Evolutionary conservation across 2,888 invertebrate genomes (phyloP), one percentile per base, ranked within the genome.

Genomic region (Bhutanitis thaidina): DNA sequence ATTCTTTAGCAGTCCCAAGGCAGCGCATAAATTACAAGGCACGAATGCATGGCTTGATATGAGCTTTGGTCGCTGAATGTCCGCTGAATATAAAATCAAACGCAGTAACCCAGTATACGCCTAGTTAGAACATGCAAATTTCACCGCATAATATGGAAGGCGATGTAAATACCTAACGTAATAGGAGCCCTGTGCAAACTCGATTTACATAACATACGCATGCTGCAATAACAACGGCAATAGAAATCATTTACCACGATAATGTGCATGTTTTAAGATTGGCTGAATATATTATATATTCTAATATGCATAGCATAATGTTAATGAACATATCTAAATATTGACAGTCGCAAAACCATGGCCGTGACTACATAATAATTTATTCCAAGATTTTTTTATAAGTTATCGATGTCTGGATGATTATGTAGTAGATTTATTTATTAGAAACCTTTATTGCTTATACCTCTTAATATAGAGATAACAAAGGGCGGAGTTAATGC

Each of bases 51-150:
- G 25, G 38, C 16, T 12, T 30, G 35, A 51, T 46, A 37, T 36
- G 36, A 41, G 46, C 41, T 35, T 46, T 43, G 49, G 36, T 49
- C 30, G 16, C 37, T 43, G 32, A 37, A 48, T 48, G 40, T 49
- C 29, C 25, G 30, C 39, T 44, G 50, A 40, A 50, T 50, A 39
- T 50, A 45, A 44, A 50, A 38, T 49, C 34, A 50, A 45, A 45
- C 36, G 41, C 41, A 29, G 16, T 36, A 20, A 29, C 30, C 29
- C 43, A 32, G 32, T 14, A 25, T 38, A 32, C 25, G 16, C 13
- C 38, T 32, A 39, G 49, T 43, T 25, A 25, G 36, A 14, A 30
- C 14, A 49, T 43, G 49, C 43, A 34, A 49, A 49, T 49, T 49
- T 41, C 36, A 48, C 32, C 16, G 37, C 37, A 38, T 49, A 51